phyloP scores from a whole-genome alignment of 2,797 vertebrate genomes.

The Chelon auratus region DNA sequence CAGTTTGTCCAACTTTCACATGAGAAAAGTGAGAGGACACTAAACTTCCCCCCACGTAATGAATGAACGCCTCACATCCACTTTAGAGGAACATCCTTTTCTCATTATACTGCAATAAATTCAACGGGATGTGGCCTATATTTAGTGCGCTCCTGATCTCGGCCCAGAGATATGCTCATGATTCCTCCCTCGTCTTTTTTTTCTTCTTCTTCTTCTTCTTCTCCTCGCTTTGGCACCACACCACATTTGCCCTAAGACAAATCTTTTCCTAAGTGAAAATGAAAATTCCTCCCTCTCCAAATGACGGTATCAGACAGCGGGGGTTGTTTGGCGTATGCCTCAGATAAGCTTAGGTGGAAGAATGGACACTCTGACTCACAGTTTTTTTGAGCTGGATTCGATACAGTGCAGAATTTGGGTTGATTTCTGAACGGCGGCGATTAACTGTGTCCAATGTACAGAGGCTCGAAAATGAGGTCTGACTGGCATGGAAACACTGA shows the following conservation, averaged over 20 bases:
- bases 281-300: conserved; percentile 55
- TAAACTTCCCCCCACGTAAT: conserved; percentile 87
- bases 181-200: conserved; percentile 64
- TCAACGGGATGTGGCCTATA: conserved; percentile 95
- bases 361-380: conserved; percentile 49
- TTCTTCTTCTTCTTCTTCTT: no score
- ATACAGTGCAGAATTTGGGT: conserved; percentile 24
- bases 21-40: conserved; percentile 91
- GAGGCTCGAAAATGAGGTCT: conserved; percentile 6
- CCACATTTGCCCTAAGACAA: conserved; percentile 68
- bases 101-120: conserved; percentile 98
- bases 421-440: conserved; percentile 46
- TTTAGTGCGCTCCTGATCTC: conserved; percentile 93
- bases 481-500: conserved; percentile 32
- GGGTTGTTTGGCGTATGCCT: conserved; percentile 47
- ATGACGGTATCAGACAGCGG: conserved; percentile 55
- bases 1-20: conserved; percentile 89
- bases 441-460: conserved; percentile 28
- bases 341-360: conserved; percentile 66
- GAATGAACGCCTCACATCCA: conserved; percentile 86
- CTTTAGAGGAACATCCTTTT: conserved; percentile 94
- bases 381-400: conserved; percentile 25
- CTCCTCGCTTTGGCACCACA: conserved; percentile 51
- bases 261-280: conserved; percentile 70
- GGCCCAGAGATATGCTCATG: conserved; percentile 86